Evolutionary conservation across 2,888 invertebrate genomes (phyloP).

Genomic region (Eupeodes latifasciatus): DNA sequence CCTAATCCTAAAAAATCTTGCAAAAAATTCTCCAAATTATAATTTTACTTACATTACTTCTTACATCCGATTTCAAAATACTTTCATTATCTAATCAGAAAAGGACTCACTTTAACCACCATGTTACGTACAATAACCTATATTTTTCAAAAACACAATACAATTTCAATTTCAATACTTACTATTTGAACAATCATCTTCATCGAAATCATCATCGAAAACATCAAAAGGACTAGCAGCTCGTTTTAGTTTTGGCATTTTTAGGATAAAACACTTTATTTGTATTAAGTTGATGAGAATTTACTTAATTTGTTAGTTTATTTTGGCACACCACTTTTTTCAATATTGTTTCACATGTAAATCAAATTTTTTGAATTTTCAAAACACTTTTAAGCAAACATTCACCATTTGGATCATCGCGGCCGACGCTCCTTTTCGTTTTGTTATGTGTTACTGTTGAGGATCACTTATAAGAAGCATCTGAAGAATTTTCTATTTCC

Average conservation of each 20-base stretch:
- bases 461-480: slow-evolving; percentile 75
- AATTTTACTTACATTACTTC: too few relatives aligned
- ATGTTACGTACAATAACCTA: too few relatives aligned
- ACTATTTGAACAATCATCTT: slow-evolving; percentile 83
- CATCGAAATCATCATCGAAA: slow-evolving; percentile 83
- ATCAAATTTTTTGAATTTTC: not conserved
- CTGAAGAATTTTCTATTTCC: slow-evolving; percentile 75
- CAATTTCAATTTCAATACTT: slow-evolving; percentile 70
- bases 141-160: not conserved
- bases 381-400: slow-evolving; percentile 20
- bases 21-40: too few relatives aligned
- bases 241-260: slow-evolving; percentile 82
- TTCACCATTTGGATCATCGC: not conserved
- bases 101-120: too few relatives aligned
- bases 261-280: slow-evolving; percentile 85
- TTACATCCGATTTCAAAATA: too few relatives aligned
- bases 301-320: slow-evolving; percentile 52
- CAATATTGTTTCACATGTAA: not conserved
- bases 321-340: not conserved
- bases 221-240: slow-evolving; percentile 81
- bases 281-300: slow-evolving; percentile 52
- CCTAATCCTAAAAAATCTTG: too few relatives aligned
- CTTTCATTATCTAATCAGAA: too few relatives aligned
- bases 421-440: not conserved
- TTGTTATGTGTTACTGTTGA: slow-evolving; percentile 16